phyloP scores from a whole-genome alignment of 1,140 invertebrate genomes.

The Aradophagus sp. region DNA sequence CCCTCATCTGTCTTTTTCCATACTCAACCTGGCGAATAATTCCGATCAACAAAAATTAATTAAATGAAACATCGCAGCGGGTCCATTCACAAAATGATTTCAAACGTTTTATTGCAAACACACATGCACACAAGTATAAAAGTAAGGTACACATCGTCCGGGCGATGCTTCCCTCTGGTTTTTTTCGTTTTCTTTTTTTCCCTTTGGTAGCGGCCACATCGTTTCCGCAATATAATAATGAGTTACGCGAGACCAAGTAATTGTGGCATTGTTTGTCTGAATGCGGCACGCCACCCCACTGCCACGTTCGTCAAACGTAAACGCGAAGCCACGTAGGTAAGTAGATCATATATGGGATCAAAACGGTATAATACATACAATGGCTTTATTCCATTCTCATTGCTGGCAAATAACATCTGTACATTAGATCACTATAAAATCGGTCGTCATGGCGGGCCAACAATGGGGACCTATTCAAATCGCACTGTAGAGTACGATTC shows the following conservation, averaged over 20 bases:
- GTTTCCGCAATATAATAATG: constrained; percentile 57
- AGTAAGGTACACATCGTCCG: constrained; percentile 38
- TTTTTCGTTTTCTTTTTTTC: constrained; percentile 12
- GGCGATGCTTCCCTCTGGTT: constrained; percentile 44
- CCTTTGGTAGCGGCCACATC: constrained; percentile 43
- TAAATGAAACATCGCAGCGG: constrained; percentile 15
- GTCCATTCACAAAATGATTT: constrained; percentile 3
- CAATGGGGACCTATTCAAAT: constrained; percentile 70
- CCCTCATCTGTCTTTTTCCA: no score
- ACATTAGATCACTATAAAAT: constrained; percentile 74
- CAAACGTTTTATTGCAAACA: constrained; percentile 29
- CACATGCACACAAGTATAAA: constrained; percentile 26
- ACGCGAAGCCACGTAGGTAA: constrained; percentile 54
- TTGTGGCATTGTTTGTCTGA: constrained; percentile 57
- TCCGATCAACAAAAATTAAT: constrained; percentile 18
- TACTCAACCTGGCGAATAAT: no score
- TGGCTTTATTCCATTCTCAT: constrained; percentile 71
- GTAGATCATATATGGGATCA: constrained; percentile 63
- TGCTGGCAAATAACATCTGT: constrained; percentile 74
- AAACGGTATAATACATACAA: constrained; percentile 66
- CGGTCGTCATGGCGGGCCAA: constrained; percentile 68
- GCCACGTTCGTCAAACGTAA: constrained; percentile 48
- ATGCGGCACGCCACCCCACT: constrained; percentile 44
- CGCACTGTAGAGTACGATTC: constrained; percentile 68
- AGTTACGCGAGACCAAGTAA: constrained; percentile 59